Conservation (phyloP, 2,797 vertebrate species). For the Austrolebias charrua region DNA sequence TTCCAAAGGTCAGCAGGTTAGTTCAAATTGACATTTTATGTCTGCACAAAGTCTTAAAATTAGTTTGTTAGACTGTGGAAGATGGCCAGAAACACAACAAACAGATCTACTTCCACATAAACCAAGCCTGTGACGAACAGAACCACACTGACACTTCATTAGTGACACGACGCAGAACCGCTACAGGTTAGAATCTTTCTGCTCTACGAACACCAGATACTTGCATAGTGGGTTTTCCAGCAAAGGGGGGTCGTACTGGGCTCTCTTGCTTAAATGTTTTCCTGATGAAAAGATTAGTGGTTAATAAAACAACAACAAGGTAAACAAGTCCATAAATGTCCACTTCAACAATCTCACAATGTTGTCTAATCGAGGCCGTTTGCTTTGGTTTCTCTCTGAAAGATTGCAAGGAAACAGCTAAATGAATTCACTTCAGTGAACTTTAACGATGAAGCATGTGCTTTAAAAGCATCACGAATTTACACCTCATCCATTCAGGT, state of each 20-base stretch:
- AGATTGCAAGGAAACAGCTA: too few relatives aligned
- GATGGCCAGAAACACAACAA: neutral
- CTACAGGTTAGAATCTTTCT: constrained; percentile 22
- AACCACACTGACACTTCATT: constrained; percentile 36
- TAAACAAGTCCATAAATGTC: constrained; percentile 4
- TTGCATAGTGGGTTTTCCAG: constrained; percentile 92
- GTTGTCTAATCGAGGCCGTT: too few relatives aligned
- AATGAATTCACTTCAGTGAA: too few relatives aligned
- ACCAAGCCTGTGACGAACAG: constrained; percentile 6
- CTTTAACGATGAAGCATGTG: too few relatives aligned
- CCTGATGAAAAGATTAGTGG: constrained; percentile 87
- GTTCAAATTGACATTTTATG: too few relatives aligned
- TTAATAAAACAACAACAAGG: constrained; percentile 47
- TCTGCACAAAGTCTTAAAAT: neutral
- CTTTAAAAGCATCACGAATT: too few relatives aligned
- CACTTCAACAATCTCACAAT: too few relatives aligned
- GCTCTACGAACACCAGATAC: constrained; percentile 81
- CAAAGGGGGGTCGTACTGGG: constrained; percentile 87
- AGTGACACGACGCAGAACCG: constrained; percentile 36
- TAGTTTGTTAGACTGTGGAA: constrained; percentile 43
- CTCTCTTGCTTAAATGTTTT: constrained; percentile 93
- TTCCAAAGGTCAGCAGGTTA: constrained; percentile 18
- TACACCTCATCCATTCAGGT: too few relatives aligned
- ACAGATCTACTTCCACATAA: neutral
- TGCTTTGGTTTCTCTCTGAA: too few relatives aligned